phyloP scores from a whole-genome alignment of 2,888 invertebrate species.

The Melieria crassipennis region DNA sequence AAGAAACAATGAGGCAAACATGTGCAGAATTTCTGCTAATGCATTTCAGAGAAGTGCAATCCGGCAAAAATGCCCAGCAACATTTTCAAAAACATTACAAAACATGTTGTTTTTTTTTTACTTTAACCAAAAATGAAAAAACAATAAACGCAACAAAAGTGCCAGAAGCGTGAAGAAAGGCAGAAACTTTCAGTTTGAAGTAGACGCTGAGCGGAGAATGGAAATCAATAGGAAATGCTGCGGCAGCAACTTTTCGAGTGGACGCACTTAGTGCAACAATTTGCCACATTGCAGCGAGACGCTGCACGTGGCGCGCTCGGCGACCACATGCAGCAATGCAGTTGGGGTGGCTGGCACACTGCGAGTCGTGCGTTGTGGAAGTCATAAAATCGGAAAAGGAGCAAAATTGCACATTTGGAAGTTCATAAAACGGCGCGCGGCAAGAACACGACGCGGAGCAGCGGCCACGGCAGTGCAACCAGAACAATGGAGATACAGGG shows the following conservation, averaged over 20 bases:
- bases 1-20: background rate
- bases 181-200: too few species aligned
- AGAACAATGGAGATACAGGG: too few species aligned
- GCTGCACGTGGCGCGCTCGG: too few species aligned
- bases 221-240: too few species aligned
- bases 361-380: background rate
- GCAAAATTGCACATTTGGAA: slow-evolving; percentile 53
- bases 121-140: slow-evolving; percentile 4
- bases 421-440: background rate
- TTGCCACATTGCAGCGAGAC: too few species aligned
- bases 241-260: background rate
- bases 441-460: background rate
- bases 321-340: too few species aligned
- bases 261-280: background rate
- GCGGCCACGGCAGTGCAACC: too few species aligned
- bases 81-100: background rate
- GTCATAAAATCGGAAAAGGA: slow-evolving; percentile 34
- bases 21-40: slow-evolving; percentile 21
- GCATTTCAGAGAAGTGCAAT: slow-evolving; percentile 19
- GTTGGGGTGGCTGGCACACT: too few species aligned
- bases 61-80: slow-evolving; percentile 9
- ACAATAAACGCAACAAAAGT: background rate
- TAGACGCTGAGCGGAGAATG: too few species aligned
- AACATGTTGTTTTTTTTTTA: background rate
- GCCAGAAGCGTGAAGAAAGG: too few species aligned